Conservation (phyloP, 2,113 vertebrate genomes). For the Pomatorhinus ruficollis region DNA sequence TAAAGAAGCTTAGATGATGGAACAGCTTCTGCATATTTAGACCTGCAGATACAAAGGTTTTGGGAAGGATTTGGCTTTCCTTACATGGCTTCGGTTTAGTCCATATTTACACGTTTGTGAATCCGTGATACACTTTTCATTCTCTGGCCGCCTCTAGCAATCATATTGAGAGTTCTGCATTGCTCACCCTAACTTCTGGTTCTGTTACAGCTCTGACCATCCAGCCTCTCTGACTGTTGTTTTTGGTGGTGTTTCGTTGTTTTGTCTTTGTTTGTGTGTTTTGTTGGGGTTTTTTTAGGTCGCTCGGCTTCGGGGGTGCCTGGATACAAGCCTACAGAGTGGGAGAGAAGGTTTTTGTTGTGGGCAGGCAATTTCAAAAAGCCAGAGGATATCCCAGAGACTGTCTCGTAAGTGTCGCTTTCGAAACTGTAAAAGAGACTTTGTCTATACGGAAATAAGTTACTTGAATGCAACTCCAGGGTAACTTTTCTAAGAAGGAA, state of each 20-base stretch:
- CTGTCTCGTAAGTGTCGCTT: conserved; percentile 85
- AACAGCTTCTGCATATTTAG: background rate
- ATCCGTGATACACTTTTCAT: background rate
- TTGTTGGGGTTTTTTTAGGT: background rate
- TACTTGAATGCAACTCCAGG: background rate
- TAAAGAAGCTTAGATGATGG: background rate
- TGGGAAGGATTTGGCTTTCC: background rate
- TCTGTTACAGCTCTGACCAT: background rate
- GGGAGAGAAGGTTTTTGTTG: conserved; percentile 84
- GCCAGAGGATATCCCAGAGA: conserved; percentile 87
- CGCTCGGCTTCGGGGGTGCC: conserved; percentile 72
- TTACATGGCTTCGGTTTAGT: background rate
- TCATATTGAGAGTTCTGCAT: background rate
- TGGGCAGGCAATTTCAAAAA: conserved; percentile 91
- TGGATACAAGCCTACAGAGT: conserved; percentile 78
- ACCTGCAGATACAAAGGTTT: background rate
- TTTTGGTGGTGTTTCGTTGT: background rate
- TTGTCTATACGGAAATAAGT: background rate
- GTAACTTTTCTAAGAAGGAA: background rate
- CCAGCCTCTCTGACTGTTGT: background rate
- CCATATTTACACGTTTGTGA: background rate
- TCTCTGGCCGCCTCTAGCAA: background rate
- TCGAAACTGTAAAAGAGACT: background rate
- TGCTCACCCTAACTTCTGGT: background rate
- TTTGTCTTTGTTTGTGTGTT: background rate